These are phyloP conservation scores for Patella pellucida DNA, from an alignment of 2,888 invertebrate genomes.

Conservation along the genomic window DNA sequence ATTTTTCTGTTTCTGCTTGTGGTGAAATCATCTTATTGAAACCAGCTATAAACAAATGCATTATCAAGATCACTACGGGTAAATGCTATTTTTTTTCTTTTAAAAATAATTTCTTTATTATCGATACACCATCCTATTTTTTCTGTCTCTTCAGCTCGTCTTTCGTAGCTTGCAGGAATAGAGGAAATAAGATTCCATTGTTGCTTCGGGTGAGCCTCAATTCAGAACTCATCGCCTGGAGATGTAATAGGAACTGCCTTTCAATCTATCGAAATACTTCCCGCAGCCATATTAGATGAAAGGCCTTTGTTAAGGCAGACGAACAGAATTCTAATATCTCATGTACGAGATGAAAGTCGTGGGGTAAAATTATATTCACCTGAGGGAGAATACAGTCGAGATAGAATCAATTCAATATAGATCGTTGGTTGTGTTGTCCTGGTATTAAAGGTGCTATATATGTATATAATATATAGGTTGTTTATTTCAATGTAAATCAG, in stretches of 20 bases:
- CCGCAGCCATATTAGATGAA: slow-evolving; percentile 21
- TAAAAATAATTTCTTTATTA: not conserved
- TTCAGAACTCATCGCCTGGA: slow-evolving; percentile 13
- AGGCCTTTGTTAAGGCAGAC: slow-evolving; percentile 13
- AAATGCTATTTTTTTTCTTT: too few relatives aligned
- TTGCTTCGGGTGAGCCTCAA: slow-evolving; percentile 12
- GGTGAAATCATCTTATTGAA: too few relatives aligned
- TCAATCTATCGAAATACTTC: slow-evolving; percentile 20
- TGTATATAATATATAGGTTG: too few relatives aligned
- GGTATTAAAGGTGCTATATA: not conserved
- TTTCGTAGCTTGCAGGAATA: slow-evolving; percentile 14
- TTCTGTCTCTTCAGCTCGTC: slow-evolving; percentile 15
- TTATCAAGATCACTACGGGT: too few relatives aligned
- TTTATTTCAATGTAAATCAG: too few relatives aligned
- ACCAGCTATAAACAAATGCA: too few relatives aligned
- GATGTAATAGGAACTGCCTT: slow-evolving; percentile 24
- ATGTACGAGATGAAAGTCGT: slow-evolving; percentile 1
- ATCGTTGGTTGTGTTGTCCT: not conserved
- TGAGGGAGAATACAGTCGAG: not conserved
- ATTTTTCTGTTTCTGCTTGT: too few relatives aligned
- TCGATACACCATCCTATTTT: not conserved
- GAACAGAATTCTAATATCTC: not conserved
- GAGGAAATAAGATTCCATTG: slow-evolving; percentile 24
- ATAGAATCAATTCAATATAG: slow-evolving; percentile 10
- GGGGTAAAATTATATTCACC: slow-evolving; percentile 6